Conservation (phyloP, 2,888 invertebrate genomes). For the Vandiemenella viatica region DNA sequence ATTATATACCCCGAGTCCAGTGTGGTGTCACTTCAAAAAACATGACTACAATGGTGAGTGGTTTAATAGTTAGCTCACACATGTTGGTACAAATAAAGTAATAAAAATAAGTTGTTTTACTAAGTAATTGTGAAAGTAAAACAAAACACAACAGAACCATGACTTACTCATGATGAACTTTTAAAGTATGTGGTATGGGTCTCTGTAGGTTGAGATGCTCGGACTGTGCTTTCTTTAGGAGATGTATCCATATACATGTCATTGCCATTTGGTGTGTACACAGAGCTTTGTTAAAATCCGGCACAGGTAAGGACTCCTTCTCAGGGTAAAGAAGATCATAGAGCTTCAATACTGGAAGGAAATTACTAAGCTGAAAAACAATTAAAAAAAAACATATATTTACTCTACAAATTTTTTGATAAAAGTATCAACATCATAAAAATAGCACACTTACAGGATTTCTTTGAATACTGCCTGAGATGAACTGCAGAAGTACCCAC, state of each 20-base stretch:
- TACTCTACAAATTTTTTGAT: neutral
- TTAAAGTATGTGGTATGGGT: slow-evolving; percentile 65
- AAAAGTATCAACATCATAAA: neutral
- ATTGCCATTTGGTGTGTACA: slow-evolving; percentile 86
- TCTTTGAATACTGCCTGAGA: slow-evolving; percentile 90
- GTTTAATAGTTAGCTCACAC: too few species aligned
- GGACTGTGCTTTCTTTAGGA: slow-evolving; percentile 81
- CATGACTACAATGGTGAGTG: too few species aligned
- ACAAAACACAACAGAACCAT: too few species aligned
- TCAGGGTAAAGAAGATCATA: slow-evolving; percentile 89
- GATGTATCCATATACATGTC: slow-evolving; percentile 92
- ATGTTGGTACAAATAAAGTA: too few species aligned
- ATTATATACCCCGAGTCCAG: too few species aligned
- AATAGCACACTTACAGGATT: slow-evolving; percentile 51
- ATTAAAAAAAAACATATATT: slow-evolving; percentile 4
- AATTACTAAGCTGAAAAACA: slow-evolving; percentile 51
- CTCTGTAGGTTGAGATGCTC: slow-evolving; percentile 65
- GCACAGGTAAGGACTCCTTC: slow-evolving; percentile 74
- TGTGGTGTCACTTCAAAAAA: too few species aligned
- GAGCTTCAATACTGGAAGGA: slow-evolving; percentile 75
- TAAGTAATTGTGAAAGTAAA: too few species aligned
- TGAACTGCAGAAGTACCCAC: slow-evolving; percentile 95
- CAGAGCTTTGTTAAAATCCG: slow-evolving; percentile 72
- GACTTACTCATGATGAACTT: slow-evolving; percentile 69
- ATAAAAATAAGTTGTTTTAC: too few species aligned